Conservation (phyloP, 2,797 vertebrate species). For the Choloepus didactylus region DNA sequence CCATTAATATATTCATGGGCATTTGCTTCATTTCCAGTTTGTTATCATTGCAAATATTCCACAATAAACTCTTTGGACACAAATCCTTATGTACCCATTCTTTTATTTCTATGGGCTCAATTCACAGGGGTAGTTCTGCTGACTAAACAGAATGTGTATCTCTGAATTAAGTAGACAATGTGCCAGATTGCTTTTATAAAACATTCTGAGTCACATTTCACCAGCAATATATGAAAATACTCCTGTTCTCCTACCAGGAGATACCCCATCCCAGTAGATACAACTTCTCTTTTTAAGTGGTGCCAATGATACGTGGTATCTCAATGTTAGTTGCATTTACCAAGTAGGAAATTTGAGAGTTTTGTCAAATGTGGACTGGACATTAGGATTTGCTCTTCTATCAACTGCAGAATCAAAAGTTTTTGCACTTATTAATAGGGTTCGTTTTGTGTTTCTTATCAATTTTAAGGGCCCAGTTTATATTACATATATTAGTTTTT, state of each 20-base stretch:
- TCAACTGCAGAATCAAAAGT: background rate
- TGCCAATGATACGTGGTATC: background rate
- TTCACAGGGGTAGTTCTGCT: conserved; percentile 16
- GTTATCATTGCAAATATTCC: conserved; percentile 11
- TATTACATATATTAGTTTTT: background rate
- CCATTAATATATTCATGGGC: background rate
- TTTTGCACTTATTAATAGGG: background rate
- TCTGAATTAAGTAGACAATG: background rate
- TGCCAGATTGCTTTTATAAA: background rate
- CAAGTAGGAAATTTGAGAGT: conserved; percentile 27
- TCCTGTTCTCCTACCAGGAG: background rate
- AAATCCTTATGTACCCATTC: background rate
- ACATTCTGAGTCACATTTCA: conserved; percentile 22
- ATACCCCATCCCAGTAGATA: background rate
- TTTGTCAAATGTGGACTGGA: background rate
- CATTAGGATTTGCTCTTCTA: background rate
- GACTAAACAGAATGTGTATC: background rate
- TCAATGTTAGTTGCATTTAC: background rate
- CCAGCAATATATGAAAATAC: background rate
- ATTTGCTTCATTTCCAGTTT: conserved; percentile 41
- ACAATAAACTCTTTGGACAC: conserved; percentile 19
- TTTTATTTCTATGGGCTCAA: conserved; percentile 27
- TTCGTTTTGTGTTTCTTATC: conserved; percentile 12
- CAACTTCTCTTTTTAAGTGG: conserved; percentile 37
- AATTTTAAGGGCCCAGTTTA: conserved; percentile 5